A percentile compares a stretch with the other conserved stretches of the same genome.
phyloP scores from a whole-genome alignment of 1,140 invertebrate genomes.

The Antheraea pernyi region DNA sequence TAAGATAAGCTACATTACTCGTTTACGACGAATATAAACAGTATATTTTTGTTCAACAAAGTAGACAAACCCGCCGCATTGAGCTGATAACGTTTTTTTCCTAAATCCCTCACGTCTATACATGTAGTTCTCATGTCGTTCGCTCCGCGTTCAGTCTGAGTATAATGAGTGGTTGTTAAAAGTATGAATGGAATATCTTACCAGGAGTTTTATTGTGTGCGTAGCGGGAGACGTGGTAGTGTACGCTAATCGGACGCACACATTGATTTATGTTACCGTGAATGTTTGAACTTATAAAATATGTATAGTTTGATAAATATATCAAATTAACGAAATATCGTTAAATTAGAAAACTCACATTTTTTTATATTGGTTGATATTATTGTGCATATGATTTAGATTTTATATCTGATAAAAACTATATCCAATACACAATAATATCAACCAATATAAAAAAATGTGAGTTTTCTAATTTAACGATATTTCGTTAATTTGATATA shows the following conservation, averaged over 20 bases:
- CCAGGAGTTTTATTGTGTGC: slow-evolving; percentile 37
- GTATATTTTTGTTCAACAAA: slow-evolving; percentile 13
- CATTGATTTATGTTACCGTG: neutral
- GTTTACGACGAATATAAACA: slow-evolving; percentile 6
- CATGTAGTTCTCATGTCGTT: slow-evolving; percentile 33
- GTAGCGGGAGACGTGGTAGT: slow-evolving; percentile 23
- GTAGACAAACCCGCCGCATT: slow-evolving; percentile 15
- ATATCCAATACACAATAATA: no score
- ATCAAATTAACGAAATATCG: no score
- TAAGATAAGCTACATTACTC: neutral
- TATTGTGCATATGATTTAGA: no score
- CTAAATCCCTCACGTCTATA: slow-evolving; percentile 35
- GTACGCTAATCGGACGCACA: slow-evolving; percentile 23
- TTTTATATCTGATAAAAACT: no score
- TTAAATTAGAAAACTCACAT: no score
- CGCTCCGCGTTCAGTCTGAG: slow-evolving; percentile 34
- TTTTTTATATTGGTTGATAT: no score
- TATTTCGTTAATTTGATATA: no score
- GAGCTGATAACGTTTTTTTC: slow-evolving; percentile 27
- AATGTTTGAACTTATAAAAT: neutral
- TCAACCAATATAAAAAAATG: no score
- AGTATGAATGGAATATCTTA: slow-evolving; percentile 67
- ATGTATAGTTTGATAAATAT: no score
- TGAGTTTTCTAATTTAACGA: no score
- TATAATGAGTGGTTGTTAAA: slow-evolving; percentile 69